Evolutionary conservation across 2,113 vertebrate species (phyloP).

Genomic region (Alethe castanea): DNA sequence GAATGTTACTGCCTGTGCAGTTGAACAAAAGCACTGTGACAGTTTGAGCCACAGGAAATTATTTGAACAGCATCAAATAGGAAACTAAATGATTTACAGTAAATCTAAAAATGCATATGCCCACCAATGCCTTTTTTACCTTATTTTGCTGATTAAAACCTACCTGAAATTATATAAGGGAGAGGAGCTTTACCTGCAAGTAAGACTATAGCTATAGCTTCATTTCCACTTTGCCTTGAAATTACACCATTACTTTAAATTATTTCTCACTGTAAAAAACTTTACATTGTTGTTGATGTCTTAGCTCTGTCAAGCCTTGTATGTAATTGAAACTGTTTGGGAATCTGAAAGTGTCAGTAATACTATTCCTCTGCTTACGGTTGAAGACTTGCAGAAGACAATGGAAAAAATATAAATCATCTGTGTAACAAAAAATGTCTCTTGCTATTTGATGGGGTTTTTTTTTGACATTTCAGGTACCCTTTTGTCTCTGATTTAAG

Average conservation of each 20-base stretch:
- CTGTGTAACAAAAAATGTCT: not conserved
- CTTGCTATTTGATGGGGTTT: not conserved
- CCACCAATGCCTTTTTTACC: not conserved
- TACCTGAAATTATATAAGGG: not conserved
- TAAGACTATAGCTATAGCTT: not conserved
- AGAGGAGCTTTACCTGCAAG: not conserved
- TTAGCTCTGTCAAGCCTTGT: not conserved
- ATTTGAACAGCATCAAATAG: not conserved
- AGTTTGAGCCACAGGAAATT: not conserved
- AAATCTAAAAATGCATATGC: not conserved
- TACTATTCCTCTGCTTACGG: not conserved
- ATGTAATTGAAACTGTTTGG: not conserved
- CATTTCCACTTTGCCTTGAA: not conserved
- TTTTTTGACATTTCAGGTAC: not conserved
- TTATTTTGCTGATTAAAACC: not conserved
- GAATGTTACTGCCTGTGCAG: not conserved
- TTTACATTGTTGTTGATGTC: not conserved
- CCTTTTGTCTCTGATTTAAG: not conserved
- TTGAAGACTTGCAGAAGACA: not conserved
- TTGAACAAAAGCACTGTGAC: not conserved
- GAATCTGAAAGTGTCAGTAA: not conserved
- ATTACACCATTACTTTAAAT: not conserved
- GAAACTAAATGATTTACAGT: not conserved
- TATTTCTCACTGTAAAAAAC: not conserved
- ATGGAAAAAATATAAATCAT: not conserved